Conservation (phyloP, 2,888 invertebrate genomes). For the Drosophila ochracea region DNA sequence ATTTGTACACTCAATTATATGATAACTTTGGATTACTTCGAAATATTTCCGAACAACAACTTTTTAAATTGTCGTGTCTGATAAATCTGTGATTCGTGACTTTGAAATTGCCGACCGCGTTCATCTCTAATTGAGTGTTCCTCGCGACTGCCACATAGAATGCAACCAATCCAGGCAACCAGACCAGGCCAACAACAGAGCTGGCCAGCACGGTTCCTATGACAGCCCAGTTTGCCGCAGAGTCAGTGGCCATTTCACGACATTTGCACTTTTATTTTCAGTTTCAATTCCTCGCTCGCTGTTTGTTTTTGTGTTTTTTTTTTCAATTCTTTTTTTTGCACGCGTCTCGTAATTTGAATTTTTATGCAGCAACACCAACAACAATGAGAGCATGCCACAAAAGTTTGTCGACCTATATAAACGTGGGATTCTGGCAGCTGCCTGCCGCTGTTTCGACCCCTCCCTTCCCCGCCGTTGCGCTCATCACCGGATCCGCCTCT, state of each 20-base stretch:
- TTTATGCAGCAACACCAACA: slow-evolving; percentile 68
- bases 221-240: background rate
- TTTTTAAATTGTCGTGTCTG: background rate
- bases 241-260: slow-evolving; percentile 52
- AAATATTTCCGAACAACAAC: background rate
- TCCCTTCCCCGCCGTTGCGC: background rate
- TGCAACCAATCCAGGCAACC: slow-evolving; percentile 6
- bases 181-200: slow-evolving; percentile 2
- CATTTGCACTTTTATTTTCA: slow-evolving; percentile 78
- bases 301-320: slow-evolving; percentile 1
- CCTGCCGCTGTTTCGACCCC: slow-evolving; percentile 8
- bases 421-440: slow-evolving; percentile 59
- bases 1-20: background rate
- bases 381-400: slow-evolving; percentile 69
- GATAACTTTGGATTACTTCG: background rate
- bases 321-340: slow-evolving; percentile 38
- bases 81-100: slow-evolving; percentile 17
- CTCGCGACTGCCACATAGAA: slow-evolving; percentile 7
- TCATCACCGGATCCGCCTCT: background rate
- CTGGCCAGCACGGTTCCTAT: background rate
- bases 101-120: slow-evolving; percentile 10
- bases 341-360: slow-evolving; percentile 79
- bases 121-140: slow-evolving; percentile 29
- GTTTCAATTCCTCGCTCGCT: slow-evolving; percentile 32
- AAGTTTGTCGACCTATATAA: slow-evolving; percentile 81